Base-by-base conservation (phyloP, 2,888 invertebrate genomes). In the Frankliniella intonsa region DNA sequence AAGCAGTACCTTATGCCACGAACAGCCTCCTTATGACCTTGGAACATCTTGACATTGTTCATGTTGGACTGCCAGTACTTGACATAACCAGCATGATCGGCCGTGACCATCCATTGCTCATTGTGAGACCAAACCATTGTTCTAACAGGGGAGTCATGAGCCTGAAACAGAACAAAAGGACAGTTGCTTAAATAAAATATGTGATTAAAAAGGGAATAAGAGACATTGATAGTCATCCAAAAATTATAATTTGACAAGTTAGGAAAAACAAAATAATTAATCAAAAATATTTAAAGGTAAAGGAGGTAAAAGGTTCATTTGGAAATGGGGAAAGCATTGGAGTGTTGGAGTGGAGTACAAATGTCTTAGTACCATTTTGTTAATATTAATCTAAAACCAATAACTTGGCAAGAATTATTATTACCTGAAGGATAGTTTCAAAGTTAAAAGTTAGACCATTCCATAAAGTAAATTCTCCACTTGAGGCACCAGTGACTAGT, bases 1-100 rank as follows among this genome's bases (percentile, higher is more conserved):
- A 25, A 76, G 69, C 69, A 76, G 91, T 94, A 97, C 96, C 96
- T 96, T 91, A 99, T 95, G 90, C 98, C 98, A 89, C 99, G 93
- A 86, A 99, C 95, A 85, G 99, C 97, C 91, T 99, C 99, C 92
- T 99, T 99, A 90, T 99, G 99, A 83, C 99, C 99, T 90, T 99
- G 99, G 91, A 97, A 99, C 98, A 99, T 99, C 92, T 99, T 99
- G 83, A 99, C 99, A 90, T 99, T 99, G 91, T 99, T 99, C 99
- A 99, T 99, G 90, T 99, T 99, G 86, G 98, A 97, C 91, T 99
- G 99, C 99, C 99, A 99, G 90, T 99, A 99, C 88, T 99, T 99
- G 84, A 99, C 97, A 88, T 96, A 99, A 83, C 99, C 99, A 81
- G 95, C 94, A 88, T 99, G 98, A 90, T 99, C 99, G 38, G 97